These are phyloP conservation scores for Pithecia hirsuta DNA, from an alignment of 2,797 vertebrate species.

Conservation along the genomic window DNA sequence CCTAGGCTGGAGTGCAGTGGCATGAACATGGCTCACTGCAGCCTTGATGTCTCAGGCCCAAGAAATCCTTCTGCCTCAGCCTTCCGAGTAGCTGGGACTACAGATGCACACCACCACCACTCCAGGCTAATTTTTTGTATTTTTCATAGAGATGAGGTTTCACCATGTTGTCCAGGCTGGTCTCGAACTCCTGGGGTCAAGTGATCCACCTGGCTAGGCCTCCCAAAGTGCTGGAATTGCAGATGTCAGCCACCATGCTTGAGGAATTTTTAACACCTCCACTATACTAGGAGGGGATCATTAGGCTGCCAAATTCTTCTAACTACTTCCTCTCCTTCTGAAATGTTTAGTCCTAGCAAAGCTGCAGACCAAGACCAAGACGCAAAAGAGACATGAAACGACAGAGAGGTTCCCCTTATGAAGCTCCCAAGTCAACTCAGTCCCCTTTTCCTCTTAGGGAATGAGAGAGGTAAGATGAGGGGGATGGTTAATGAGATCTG, in stretches of 20 bases:
- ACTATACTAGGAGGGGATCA: neutral
- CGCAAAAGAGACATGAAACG: neutral
- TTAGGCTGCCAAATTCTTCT: constrained; percentile 3
- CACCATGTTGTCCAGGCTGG: neutral
- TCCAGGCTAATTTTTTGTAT: neutral
- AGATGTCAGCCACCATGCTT: neutral
- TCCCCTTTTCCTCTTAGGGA: neutral
- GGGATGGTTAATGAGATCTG: neutral
- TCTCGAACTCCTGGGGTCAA: neutral
- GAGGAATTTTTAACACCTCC: constrained; percentile 44
- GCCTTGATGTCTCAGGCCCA: neutral
- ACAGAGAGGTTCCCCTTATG: neutral
- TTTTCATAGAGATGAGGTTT: neutral
- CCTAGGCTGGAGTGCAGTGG: neutral
- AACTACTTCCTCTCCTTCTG: neutral
- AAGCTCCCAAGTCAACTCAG: neutral
- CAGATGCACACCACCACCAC: neutral
- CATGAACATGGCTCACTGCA: neutral
- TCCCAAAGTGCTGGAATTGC: neutral
- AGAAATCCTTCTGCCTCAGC: neutral
- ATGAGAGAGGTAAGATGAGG: neutral
- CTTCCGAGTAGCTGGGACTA: neutral
- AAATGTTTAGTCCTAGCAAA: constrained; percentile 28
- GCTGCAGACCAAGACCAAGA: constrained; percentile 8
- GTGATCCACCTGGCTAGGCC: neutral